phyloP scores from a whole-genome alignment of 2,113 vertebrate species.

The Atlantisia rogersi region DNA sequence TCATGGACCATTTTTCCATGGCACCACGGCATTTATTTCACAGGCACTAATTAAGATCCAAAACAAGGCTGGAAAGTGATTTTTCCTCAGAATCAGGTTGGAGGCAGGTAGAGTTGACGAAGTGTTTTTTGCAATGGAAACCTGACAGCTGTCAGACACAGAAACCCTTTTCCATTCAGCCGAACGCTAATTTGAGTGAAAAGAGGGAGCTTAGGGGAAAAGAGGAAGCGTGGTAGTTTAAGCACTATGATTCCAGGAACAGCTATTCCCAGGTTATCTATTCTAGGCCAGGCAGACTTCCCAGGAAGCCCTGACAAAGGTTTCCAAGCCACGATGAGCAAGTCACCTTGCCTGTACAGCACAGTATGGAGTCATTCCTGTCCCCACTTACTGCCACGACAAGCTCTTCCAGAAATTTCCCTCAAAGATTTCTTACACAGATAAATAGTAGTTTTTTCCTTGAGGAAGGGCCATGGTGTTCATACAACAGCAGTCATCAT shows the following conservation, averaged over 20 bases:
- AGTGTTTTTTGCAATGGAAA: neutral
- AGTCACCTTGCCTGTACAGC: neutral
- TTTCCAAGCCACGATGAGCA: neutral
- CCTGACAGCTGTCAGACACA: neutral
- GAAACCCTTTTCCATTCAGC: neutral
- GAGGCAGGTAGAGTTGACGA: neutral
- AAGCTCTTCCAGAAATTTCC: conserved; percentile 34
- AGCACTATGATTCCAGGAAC: neutral
- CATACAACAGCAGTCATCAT: neutral
- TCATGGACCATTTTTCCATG: neutral
- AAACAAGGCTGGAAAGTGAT: neutral
- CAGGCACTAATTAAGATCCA: neutral
- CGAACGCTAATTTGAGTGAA: neutral
- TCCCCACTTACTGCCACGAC: neutral
- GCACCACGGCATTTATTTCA: neutral
- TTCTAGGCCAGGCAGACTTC: neutral
- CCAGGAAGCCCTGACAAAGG: neutral
- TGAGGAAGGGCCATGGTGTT: neutral
- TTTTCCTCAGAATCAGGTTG: neutral
- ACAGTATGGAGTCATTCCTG: neutral
- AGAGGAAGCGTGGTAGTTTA: neutral
- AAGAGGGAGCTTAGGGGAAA: neutral
- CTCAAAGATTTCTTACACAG: neutral
- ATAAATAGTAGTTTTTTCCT: neutral
- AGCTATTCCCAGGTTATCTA: neutral